phyloP scores from a whole-genome alignment of 2,797 vertebrate species.

The Sebastes iracundus region DNA sequence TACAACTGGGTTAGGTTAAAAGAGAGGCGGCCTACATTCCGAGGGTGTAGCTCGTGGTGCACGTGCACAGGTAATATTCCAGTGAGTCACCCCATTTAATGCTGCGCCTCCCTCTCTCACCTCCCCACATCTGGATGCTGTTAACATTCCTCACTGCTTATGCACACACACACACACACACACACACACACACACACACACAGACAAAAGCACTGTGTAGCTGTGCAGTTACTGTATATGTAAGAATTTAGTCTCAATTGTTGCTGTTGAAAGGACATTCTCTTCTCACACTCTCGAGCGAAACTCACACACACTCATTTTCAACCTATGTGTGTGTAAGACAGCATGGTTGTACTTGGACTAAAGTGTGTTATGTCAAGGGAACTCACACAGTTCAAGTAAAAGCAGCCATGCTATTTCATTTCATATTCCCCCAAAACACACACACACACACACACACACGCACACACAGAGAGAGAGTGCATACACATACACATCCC shows the following conservation, averaged over 20 bases:
- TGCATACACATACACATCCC: neutral
- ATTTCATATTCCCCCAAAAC: neutral
- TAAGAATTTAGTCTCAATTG: conserved; percentile 27
- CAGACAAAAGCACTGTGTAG: neutral
- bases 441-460: neutral
- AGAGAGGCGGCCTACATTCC: neutral
- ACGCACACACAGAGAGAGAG: neutral
- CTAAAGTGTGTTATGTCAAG: neutral
- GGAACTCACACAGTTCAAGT: conserved; percentile 23
- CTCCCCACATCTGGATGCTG: conserved; percentile 77
- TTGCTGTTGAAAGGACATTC: conserved; percentile 20
- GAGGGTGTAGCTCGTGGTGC: neutral
- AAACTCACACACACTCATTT: neutral
- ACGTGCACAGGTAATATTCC: conserved; percentile 27
- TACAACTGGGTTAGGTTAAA: neutral
- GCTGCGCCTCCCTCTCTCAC: conserved; percentile 55
- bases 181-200: neutral
- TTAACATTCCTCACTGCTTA: conserved; percentile 77
- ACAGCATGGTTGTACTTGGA: neutral
- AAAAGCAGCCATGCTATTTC: conserved; percentile 1
- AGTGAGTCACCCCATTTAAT: conserved; percentile 56
- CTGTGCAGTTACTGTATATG: conserved; percentile 18
- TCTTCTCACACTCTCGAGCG: conserved; percentile 4
- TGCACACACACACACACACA: neutral
- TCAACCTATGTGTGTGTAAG: conserved; percentile 2